phyloP scores from a whole-genome alignment of 2,113 vertebrate genomes.

The Macrotis lagotis region DNA sequence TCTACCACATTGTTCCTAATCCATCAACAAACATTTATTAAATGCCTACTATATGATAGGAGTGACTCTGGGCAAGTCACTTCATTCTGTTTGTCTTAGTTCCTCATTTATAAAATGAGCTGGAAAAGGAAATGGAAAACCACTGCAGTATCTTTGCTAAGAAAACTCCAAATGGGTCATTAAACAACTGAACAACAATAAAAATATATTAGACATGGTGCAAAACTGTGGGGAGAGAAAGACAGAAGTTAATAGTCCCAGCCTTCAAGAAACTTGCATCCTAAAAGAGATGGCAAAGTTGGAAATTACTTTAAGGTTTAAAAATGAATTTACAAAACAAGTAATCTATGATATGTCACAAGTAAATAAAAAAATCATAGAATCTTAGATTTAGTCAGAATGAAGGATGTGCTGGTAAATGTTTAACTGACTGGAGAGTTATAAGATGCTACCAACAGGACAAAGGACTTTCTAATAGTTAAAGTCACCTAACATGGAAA shows the following conservation, averaged over 20 bases:
- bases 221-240: not conserved
- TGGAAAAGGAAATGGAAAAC: no score
- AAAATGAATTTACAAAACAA: not conserved
- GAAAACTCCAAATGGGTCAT: no score
- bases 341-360: not conserved
- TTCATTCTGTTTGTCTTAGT: no score
- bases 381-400: not conserved
- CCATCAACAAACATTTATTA: not conserved
- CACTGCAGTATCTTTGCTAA: no score
- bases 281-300: not conserved
- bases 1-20: not conserved
- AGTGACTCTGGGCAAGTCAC: no score
- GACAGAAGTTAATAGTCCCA: not conserved
- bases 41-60: not conserved
- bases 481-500: not conserved
- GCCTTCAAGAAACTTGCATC: not conserved
- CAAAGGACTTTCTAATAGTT: not conserved
- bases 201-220: not conserved
- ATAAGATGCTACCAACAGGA: not conserved
- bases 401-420: not conserved
- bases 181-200: no score
- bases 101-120: no score
- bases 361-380: not conserved
- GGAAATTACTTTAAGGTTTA: not conserved
- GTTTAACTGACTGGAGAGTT: not conserved